phyloP scores from a whole-genome alignment of 2,113 vertebrate genomes.

The Bufo gargarizans region DNA sequence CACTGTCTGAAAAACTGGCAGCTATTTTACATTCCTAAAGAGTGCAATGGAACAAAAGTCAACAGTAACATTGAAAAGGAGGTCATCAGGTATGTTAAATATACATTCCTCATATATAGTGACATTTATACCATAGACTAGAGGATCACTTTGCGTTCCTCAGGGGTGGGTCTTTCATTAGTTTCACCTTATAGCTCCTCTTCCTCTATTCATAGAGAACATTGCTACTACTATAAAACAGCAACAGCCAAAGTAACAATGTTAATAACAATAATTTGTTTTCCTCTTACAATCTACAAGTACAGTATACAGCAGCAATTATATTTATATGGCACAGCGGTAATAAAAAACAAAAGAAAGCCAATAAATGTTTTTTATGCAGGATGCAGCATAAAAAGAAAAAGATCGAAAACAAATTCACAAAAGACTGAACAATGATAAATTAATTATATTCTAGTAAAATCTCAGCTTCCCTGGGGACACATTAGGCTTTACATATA shows the following conservation, averaged over 20 bases:
- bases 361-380: neutral
- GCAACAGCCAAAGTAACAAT: neutral
- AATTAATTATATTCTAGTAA: slow-evolving; percentile 20
- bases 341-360: neutral
- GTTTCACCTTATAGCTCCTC: neutral
- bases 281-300: neutral
- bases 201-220: neutral
- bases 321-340: neutral
- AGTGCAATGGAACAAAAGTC: too few relatives aligned
- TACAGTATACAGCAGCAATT: neutral
- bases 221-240: neutral
- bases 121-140: too few relatives aligned
- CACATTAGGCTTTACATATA: slow-evolving; percentile 36
- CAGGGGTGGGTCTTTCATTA: neutral
- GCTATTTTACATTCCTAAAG: too few relatives aligned
- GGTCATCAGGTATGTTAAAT: too few relatives aligned
- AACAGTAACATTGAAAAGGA: too few relatives aligned
- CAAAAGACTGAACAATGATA: slow-evolving; percentile 30
- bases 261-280: neutral
- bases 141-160: neutral
- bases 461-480: slow-evolving; percentile 34
- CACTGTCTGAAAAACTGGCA: too few relatives aligned
- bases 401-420: neutral
- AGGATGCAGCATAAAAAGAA: neutral
- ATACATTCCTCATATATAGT: too few relatives aligned